phyloP scores from a whole-genome alignment of 2,888 invertebrate genomes.

The Resseliella maxima region DNA sequence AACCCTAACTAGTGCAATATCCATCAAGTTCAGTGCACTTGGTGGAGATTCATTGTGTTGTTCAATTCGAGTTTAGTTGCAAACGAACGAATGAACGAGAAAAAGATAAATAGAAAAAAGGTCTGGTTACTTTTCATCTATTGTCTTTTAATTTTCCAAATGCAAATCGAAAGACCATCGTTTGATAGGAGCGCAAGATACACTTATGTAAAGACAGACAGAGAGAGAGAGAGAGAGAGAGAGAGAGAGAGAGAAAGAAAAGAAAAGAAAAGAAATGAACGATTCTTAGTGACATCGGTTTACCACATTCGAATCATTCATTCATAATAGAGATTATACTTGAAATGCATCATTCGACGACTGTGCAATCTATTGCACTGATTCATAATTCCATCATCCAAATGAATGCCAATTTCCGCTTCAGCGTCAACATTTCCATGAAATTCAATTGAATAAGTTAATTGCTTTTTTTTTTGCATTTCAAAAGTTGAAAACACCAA shows the following conservation, averaged over 20 bases:
- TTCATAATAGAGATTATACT: neutral
- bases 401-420: slow-evolving; percentile 7
- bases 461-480: neutral
- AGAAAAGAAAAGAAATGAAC: too few relatives aligned
- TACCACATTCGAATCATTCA: too few relatives aligned
- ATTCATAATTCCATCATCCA: neutral
- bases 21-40: neutral
- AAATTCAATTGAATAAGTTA: neutral
- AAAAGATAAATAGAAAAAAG: too few relatives aligned
- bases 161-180: too few relatives aligned
- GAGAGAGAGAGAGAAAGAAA: too few relatives aligned
- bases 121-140: neutral
- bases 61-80: neutral
- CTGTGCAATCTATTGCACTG: neutral
- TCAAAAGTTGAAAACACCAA: neutral
- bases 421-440: neutral
- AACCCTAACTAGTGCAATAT: neutral
- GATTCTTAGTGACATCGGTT: too few relatives aligned
- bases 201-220: too few relatives aligned
- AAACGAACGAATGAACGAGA: neutral
- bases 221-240: too few relatives aligned
- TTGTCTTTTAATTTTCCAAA: neutral
- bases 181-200: too few relatives aligned
- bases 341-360: neutral
- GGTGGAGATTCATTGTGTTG: neutral